Evolutionary conservation across 2,797 vertebrate genomes (phyloP).

Genomic region (Pristis pectinata): DNA sequence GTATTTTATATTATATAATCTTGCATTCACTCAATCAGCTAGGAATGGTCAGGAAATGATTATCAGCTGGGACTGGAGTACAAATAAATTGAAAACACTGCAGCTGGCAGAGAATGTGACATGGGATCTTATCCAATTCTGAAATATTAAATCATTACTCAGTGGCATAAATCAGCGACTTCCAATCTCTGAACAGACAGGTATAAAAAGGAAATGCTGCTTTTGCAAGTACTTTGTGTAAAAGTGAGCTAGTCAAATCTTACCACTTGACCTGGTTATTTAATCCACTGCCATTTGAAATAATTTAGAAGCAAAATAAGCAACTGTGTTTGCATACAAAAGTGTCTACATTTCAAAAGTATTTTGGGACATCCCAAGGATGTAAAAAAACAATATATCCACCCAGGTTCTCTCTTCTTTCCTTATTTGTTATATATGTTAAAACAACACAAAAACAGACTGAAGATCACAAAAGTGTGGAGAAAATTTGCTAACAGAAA

Average conservation of each 20-base stretch:
- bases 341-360: background rate
- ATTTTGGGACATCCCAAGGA: background rate
- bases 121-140: background rate
- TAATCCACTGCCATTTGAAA: background rate
- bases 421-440: background rate
- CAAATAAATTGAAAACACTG: background rate
- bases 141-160: background rate
- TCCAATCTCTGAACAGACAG: background rate
- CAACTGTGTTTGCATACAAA: background rate
- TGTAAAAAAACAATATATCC: background rate
- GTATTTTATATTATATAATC: background rate
- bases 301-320: background rate
- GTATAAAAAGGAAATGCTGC: background rate
- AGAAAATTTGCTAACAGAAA: background rate
- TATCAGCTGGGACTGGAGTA: background rate
- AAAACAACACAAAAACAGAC: background rate
- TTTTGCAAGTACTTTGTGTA: background rate
- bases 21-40: background rate
- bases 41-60: background rate
- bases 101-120: background rate
- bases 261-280: background rate
- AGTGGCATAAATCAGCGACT: background rate
- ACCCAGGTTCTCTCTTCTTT: background rate
- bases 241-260: background rate
- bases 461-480: background rate